These are phyloP conservation scores for Acleris emargana DNA, from an alignment of 2,888 invertebrate species.

Conservation along the genomic window DNA sequence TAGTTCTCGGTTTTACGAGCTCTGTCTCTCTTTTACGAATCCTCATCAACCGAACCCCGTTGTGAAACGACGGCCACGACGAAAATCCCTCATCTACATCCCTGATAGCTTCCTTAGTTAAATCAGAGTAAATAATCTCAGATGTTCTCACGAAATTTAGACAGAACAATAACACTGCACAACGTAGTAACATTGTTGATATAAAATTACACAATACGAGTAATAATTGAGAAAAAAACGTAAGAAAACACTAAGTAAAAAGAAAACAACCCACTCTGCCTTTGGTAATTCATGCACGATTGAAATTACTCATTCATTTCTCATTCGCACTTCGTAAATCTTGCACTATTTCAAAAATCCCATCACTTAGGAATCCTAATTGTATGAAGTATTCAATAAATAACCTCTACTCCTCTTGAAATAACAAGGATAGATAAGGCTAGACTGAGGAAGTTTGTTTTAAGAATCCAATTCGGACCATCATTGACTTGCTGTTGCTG, in stretches of 20 bases:
- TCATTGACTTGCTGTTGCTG: not conserved
- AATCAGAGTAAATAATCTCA: slow-evolving; percentile 44
- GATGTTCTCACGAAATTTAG: slow-evolving; percentile 56
- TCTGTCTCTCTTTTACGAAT: slow-evolving; percentile 50
- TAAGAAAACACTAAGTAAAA: slow-evolving; percentile 23
- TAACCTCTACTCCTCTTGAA: not conserved
- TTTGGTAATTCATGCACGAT: slow-evolving; percentile 15
- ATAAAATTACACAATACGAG: slow-evolving; percentile 20
- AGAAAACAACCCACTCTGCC: slow-evolving; percentile 15
- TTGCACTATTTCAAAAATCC: slow-evolving; percentile 2
- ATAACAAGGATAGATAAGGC: not conserved
- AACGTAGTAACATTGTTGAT: slow-evolving; percentile 54
- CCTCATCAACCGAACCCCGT: slow-evolving; percentile 54
- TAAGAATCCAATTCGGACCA: slow-evolving; percentile 19
- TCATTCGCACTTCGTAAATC: slow-evolving; percentile 1
- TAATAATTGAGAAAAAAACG: slow-evolving; percentile 10
- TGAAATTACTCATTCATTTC: slow-evolving; percentile 22
- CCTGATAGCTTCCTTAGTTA: slow-evolving; percentile 38
- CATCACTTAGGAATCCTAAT: slow-evolving; percentile 1
- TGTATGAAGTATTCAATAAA: not conserved
- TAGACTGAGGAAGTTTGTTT: not conserved
- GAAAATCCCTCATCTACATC: slow-evolving; percentile 55
- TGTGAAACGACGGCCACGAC: slow-evolving; percentile 65
- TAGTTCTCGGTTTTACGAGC: not conserved
- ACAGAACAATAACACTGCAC: slow-evolving; percentile 56